These are phyloP conservation scores for Heptranchias perlo DNA, from an alignment of 2,113 vertebrate species.

Conservation along the genomic window DNA sequence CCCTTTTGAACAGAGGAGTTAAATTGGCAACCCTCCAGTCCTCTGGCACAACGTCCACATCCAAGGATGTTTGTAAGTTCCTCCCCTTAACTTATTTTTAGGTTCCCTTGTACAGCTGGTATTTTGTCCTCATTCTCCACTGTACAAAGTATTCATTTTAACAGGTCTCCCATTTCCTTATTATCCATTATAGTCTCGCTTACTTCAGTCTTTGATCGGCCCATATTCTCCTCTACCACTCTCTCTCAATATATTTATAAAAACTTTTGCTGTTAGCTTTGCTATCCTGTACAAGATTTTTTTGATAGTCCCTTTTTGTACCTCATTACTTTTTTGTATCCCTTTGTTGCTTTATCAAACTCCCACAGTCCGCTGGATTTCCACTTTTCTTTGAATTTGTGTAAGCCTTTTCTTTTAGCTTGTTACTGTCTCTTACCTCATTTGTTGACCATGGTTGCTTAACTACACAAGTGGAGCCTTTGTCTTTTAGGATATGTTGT, in stretches of 20 bases:
- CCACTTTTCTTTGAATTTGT: too few relatives aligned
- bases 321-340: neutral
- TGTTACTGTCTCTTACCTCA: too few relatives aligned
- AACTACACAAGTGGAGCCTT: neutral
- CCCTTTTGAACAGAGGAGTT: too few relatives aligned
- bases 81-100: too few relatives aligned
- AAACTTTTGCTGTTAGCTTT: neutral
- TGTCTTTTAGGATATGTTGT: neutral
- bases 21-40: too few relatives aligned
- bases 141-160: neutral
- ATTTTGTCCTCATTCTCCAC: neutral
- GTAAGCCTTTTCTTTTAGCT: too few relatives aligned
- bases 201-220: neutral
- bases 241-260: neutral
- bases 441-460: too few relatives aligned
- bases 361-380: too few relatives aligned
- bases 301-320: neutral
- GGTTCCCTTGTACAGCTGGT: neutral
- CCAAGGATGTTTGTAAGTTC: neutral
- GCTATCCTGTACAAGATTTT: too few relatives aligned
- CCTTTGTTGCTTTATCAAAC: neutral
- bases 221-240: too few relatives aligned
- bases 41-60: too few relatives aligned
- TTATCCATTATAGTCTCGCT: neutral
- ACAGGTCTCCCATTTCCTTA: too few relatives aligned